Evolutionary conservation across 1,140 invertebrate species (phyloP).

Genomic region (Ruditapes philippinarum): DNA sequence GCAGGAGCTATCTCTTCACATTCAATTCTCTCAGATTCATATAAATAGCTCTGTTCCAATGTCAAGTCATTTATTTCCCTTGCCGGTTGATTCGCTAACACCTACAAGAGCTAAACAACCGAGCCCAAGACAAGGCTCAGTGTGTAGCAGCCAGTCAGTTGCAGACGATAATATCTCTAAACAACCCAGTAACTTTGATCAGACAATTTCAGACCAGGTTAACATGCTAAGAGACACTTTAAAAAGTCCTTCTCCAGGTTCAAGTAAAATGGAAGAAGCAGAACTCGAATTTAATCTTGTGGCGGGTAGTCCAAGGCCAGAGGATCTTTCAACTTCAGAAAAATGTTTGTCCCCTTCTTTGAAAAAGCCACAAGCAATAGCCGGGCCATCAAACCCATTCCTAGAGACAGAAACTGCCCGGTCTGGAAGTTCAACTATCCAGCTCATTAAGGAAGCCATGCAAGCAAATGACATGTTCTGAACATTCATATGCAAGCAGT

Average conservation of each 20-base stretch:
- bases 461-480: neutral
- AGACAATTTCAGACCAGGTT: slow-evolving; percentile 57
- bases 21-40: neutral
- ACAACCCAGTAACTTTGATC: slow-evolving; percentile 38
- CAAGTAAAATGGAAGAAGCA: slow-evolving; percentile 9
- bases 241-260: slow-evolving; percentile 36
- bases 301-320: no score
- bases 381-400: neutral
- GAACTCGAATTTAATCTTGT: neutral
- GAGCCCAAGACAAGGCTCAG: neutral
- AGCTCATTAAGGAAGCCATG: neutral
- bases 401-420: neutral
- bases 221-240: slow-evolving; percentile 35
- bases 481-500: neutral
- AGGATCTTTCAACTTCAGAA: neutral
- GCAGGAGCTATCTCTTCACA: neutral
- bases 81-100: neutral
- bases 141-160: neutral
- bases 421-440: neutral
- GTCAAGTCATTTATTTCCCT: neutral
- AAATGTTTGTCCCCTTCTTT: neutral
- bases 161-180: neutral
- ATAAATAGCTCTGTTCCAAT: neutral
- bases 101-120: neutral
- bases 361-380: neutral